Evolutionary conservation across 2,113 vertebrate genomes (phyloP), one percentile per base, ranked within the genome.

Genomic region (Pardalotus punctatus): DNA sequence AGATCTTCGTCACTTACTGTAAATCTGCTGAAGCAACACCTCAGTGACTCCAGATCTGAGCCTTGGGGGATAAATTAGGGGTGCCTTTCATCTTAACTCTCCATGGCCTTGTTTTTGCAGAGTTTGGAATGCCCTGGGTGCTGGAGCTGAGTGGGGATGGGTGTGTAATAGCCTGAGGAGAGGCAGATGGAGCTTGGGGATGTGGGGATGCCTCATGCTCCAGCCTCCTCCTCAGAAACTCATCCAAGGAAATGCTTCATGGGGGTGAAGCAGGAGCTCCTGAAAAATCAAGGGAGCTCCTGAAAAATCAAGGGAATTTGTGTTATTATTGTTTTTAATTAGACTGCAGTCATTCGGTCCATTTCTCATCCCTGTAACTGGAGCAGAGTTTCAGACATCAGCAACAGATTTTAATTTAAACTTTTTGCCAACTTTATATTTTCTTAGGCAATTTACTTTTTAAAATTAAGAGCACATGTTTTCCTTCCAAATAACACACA

Each of bases 391-490:
- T 94, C 84, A 93, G 87, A 50, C 91, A 85, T 69, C 74, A 74
- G 79, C 84, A 81, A 23, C 76, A 73, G 92, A 94, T 94, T 95
- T 95, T 96, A 90, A 89, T 93, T 94, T 90, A 47, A 92, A 60
- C 67, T 90, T 90, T 94, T 93, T 94, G 90, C 83, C 57, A 60
- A 45, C 76, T 90, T 95, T 91, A n/a, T 87, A 60, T 93, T 94
- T 97, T 96, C 79, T 96, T 88, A 62, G 96, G 88, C 90, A 96
- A 72, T 92, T 95, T 95, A 92, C 81, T 89, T 88, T 87, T 86
- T 10, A 53, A 92, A 86, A 90, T 84, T 93, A 69, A 90, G 93
- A 96, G 94, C 81, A 72, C 73, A 62, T 92, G 90, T 89, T 93
- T 91, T 79, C 84, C 93, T 97, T 96, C 88, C 86, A 84, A 95